A percentile compares a stretch with the other conserved stretches of the same genome.
Evolutionary conservation across 2,888 invertebrate species (phyloP).

Genomic region (Orthosia gracilis): DNA sequence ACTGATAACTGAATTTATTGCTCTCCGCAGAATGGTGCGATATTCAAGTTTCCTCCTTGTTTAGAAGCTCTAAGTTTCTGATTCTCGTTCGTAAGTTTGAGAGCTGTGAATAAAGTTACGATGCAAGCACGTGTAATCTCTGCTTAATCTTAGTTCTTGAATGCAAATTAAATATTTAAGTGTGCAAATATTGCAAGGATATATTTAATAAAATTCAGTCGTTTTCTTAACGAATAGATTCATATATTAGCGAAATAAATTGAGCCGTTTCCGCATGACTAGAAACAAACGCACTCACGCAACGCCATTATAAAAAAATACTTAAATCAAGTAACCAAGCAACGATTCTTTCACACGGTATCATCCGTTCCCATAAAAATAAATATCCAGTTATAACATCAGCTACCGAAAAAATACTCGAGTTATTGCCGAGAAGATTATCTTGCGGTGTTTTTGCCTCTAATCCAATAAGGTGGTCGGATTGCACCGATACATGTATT

Average conservation of each 20-base stretch:
- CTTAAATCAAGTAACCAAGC: slow-evolving; percentile 8
- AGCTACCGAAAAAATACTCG: slow-evolving; percentile 55
- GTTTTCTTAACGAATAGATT: neutral
- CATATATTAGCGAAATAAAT: no score
- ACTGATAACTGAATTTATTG: slow-evolving; percentile 52
- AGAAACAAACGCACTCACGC: neutral
- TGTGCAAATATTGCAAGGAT: neutral
- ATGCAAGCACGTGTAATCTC: slow-evolving; percentile 49
- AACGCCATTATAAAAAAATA: neutral
- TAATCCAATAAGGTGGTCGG: slow-evolving; percentile 65
- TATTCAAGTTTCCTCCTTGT: slow-evolving; percentile 45
- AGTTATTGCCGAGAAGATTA: slow-evolving; percentile 59
- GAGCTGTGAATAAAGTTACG: slow-evolving; percentile 32
- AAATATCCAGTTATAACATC: slow-evolving; percentile 55
- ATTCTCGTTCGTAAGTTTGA: slow-evolving; percentile 38
- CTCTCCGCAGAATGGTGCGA: slow-evolving; percentile 29
- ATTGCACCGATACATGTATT: slow-evolving; percentile 56
- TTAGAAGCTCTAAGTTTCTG: slow-evolving; percentile 44
- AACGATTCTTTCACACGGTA: slow-evolving; percentile 55
- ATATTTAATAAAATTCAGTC: neutral
- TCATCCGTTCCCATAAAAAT: slow-evolving; percentile 47
- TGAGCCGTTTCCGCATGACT: slow-evolving; percentile 6
- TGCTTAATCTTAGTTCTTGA: slow-evolving; percentile 29
- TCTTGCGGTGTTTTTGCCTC: slow-evolving; percentile 57
- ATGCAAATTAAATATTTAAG: slow-evolving; percentile 15